Evolutionary conservation across 2,888 invertebrate genomes (phyloP), one percentile per base, ranked within the genome.

Genomic region (Gisinianus flammeolus): DNA sequence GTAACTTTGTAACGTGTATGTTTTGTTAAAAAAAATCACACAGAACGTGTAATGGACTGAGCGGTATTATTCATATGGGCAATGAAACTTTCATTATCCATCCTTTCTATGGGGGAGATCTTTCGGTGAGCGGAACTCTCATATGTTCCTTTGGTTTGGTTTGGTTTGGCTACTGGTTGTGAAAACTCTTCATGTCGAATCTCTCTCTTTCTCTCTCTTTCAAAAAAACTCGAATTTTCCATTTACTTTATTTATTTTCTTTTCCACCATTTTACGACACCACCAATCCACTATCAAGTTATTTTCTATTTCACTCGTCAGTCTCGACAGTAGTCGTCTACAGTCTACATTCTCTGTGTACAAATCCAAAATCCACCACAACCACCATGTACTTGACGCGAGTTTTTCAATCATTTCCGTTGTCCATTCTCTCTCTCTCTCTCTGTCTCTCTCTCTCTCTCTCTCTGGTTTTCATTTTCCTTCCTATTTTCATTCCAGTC

Each of bases 81-180:
- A 98, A 98, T 90, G 97, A 97, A 88, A 98, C 97, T 74, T 98
- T 96, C 88, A 95, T 97, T 86, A 96, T 98, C 85, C 97, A 97
- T 89, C 98, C 98, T 78, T 95, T 98, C 89, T 95, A 95, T 89
- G 97, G 97, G 85, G 97, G 96, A 80, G 97, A 97, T 89, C 91
- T 96, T 86, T 95, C 96, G 93, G 96, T 96, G 92, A 93, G 95
- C 92, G 62, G 30, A 30, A 28, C 28, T 64, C 6, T 26, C n/a
- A 19, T 35, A 31, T 71, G 52, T 71, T 26, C 26, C n/a, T 30
- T 35, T 16, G 16, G 6, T 54, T 8, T 58, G 8, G 5, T 58
- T 58, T 12, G 22, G 5, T 58, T 58, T 58, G n/a, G 31, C n/a
- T 35, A 24, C 22, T n/a, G 33, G 28, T 24, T 28, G 62, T 62